Conservation (phyloP, 2,113 vertebrate genomes). For the Parotia lawesii region DNA sequence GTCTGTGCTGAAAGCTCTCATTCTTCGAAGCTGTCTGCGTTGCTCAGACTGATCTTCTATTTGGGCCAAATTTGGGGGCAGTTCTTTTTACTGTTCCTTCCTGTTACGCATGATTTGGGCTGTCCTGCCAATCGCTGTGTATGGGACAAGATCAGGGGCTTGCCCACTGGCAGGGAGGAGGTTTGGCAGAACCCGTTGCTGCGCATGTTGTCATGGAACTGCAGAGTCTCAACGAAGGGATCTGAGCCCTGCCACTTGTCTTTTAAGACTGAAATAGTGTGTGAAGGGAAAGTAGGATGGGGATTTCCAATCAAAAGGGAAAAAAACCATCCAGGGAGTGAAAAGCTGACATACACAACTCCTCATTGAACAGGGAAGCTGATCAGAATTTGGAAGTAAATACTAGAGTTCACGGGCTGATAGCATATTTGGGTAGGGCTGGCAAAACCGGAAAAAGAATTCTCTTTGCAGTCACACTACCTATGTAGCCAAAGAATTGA, state of each 20-base stretch:
- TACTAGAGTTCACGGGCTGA: neutral
- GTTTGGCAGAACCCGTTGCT: neutral
- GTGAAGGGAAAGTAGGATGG: neutral
- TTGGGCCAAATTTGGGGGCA: neutral
- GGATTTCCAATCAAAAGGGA: neutral
- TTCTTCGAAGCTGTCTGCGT: fast-evolving
- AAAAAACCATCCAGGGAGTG: neutral
- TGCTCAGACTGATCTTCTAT: neutral
- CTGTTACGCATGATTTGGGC: neutral
- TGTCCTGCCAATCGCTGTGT: neutral
- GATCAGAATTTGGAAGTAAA: neutral
- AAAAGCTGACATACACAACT: neutral
- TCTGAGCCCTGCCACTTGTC: neutral
- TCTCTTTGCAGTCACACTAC: neutral
- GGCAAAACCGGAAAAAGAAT: neutral
- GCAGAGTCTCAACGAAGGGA: neutral
- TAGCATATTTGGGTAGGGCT: neutral
- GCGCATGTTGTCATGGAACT: neutral
- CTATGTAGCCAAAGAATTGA: neutral
- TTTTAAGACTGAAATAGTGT: neutral
- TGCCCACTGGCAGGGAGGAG: neutral
- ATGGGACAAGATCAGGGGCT: neutral
- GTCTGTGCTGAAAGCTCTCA: neutral
- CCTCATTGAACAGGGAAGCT: neutral
- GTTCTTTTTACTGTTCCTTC: neutral